Conservation (phyloP, 2,888 invertebrate genomes). For the Volucella inanis region DNA sequence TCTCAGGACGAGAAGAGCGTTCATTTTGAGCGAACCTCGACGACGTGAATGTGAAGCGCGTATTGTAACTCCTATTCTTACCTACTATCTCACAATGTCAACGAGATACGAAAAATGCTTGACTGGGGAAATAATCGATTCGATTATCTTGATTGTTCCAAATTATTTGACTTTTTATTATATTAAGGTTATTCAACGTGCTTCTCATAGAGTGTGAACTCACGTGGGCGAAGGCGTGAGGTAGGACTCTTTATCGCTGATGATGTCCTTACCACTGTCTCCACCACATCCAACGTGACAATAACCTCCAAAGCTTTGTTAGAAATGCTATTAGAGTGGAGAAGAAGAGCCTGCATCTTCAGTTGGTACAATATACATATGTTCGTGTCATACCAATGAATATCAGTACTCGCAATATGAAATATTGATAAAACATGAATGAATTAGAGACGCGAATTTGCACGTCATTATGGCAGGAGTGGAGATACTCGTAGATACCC, state of each 20-base stretch:
- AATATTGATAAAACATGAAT: conserved; percentile 64
- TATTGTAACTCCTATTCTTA: conserved; percentile 6
- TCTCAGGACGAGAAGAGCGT: conserved; percentile 20
- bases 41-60: conserved; percentile 31
- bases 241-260: conserved; percentile 23
- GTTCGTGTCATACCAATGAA: conserved; percentile 59
- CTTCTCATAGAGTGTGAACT: conserved; percentile 16
- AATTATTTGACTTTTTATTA: conserved; percentile 74
- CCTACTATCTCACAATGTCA: background rate
- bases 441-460: conserved; percentile 61
- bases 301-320: conserved; percentile 18
- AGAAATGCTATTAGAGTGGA: conserved; percentile 34
- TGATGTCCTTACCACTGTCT: conserved; percentile 20
- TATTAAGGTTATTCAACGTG: conserved; percentile 65
- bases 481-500: background rate
- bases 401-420: conserved; percentile 59
- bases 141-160: conserved; percentile 73
- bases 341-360: conserved; percentile 2
- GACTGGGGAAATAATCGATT: conserved; percentile 70
- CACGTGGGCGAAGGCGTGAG: conserved; percentile 9
- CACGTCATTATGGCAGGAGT: conserved; percentile 11
- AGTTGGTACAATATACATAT: conserved; percentile 19
- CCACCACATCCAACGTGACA: conserved; percentile 22
- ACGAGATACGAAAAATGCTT: conserved; percentile 63
- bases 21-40: conserved; percentile 45